phyloP scores from a whole-genome alignment of 2,888 invertebrate genomes.

The Strigamia crassipes region DNA sequence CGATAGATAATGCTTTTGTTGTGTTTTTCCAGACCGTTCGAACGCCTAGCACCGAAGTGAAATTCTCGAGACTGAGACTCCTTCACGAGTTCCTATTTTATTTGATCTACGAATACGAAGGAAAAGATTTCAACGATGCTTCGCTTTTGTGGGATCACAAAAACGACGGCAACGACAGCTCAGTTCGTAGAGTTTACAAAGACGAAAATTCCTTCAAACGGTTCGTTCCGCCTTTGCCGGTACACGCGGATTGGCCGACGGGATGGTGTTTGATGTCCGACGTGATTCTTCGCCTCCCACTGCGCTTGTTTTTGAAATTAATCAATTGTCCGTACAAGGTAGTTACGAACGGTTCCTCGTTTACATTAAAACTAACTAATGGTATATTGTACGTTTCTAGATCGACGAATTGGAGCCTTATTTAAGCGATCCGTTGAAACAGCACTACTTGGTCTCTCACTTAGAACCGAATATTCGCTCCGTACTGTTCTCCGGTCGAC shows the following conservation, averaged over 20 bases:
- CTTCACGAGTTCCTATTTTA: conserved; percentile 74
- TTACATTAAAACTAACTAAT: neutral
- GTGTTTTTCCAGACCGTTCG: neutral
- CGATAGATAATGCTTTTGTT: no score
- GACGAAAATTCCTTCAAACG: conserved; percentile 69
- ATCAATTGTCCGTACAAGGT: conserved; percentile 65
- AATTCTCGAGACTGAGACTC: conserved; percentile 69
- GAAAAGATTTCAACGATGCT: conserved; percentile 55
- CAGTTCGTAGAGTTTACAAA: conserved; percentile 54
- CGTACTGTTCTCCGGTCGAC: conserved; percentile 64
- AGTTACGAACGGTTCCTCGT: conserved; percentile 42
- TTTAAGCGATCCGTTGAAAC: conserved; percentile 69
- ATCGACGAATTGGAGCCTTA: conserved; percentile 66
- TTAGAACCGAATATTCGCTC: conserved; percentile 64
- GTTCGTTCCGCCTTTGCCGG: conserved; percentile 71
- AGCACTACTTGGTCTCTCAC: conserved; percentile 68
- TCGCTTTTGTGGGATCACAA: conserved; percentile 33
- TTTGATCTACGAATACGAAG: conserved; percentile 67
- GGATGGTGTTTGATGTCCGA: conserved; percentile 76
- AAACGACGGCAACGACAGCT: neutral
- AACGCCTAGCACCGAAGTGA: conserved; percentile 55
- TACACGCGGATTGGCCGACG: conserved; percentile 64
- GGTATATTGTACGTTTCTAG: conserved; percentile 51
- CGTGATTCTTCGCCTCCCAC: conserved; percentile 70
- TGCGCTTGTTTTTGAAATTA: conserved; percentile 71